Percentiles rank a stretch among this genome's conserved stretches.
phyloP scores from a whole-genome alignment of 2,113 vertebrate genomes.

The Pituophis catenifer region DNA sequence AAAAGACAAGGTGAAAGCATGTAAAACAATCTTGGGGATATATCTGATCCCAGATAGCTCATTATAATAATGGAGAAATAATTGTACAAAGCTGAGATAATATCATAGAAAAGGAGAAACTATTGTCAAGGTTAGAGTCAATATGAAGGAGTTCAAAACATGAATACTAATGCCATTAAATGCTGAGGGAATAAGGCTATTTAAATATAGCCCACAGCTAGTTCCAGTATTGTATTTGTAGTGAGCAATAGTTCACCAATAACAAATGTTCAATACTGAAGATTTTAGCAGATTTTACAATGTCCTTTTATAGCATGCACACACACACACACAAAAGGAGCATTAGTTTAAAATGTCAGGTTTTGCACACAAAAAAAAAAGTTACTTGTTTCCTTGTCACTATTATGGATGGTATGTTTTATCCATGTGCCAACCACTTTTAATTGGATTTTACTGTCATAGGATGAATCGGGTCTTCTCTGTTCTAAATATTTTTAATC shows the following conservation, averaged over 20 bases:
- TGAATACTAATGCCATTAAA: background rate
- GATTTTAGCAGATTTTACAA: slow-evolving; percentile 11
- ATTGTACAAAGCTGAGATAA: background rate
- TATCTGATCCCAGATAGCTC: background rate
- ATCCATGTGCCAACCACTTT: background rate
- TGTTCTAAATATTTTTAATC: background rate
- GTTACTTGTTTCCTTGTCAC: background rate
- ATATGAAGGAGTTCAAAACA: background rate
- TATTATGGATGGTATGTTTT: background rate
- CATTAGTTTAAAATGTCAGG: slow-evolving; percentile 5
- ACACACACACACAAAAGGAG: background rate
- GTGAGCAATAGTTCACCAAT: slow-evolving; percentile 1
- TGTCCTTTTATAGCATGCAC: background rate
- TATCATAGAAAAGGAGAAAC: background rate
- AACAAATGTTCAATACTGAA: slow-evolving; percentile 16
- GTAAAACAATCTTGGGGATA: background rate
- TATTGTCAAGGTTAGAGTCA: slow-evolving; percentile 15
- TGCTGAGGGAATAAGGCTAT: slow-evolving; percentile 19
- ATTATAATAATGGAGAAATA: background rate
- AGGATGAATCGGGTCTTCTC: background rate
- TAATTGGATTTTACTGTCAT: background rate
- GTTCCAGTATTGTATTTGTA: background rate
- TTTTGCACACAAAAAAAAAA: background rate
- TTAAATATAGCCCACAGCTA: slow-evolving; percentile 24
- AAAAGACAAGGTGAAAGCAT: background rate